Evolutionary conservation across 1,140 invertebrate species (phyloP), one percentile per base, ranked within the genome.

Genomic region (Sycophila sp.): DNA sequence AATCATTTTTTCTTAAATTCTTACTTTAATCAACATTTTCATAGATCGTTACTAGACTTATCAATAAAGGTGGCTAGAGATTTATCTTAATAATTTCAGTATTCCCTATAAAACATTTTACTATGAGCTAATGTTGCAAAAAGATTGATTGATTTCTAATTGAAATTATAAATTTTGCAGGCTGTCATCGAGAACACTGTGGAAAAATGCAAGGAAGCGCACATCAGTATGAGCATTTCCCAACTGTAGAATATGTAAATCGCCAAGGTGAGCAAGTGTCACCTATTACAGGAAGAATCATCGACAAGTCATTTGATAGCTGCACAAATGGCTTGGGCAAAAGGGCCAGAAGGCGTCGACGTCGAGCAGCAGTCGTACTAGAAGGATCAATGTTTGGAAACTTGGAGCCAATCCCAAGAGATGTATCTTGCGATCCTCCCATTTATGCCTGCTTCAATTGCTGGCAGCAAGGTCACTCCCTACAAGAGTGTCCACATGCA

Each of bases 361-460:
- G 0, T 60, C 68, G 3, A 19, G 56, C 2, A 70, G 58, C 10
- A 34, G 2, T 4, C 11, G 17, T 6, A n/a, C n/a, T n/a, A n/a
- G n/a, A n/a, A n/a, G 65, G 65, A 5, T n/a, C 24, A 1, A 34
- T 68, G 22, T 72, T 68, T 19, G 40, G 58, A 1, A 49, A 32
- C 1, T 4, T 72, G 5, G 30, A 55, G 6, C 28, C 40, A 7
- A 63, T 72, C 4, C 45, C 58, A 0, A 67, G 47, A 2, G 36
- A 72, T 49, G 28, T 40, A 2, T 19, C 7, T 1, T 6, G 36
- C 2, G 71, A 72, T 49, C 64, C 71, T 11, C 64, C 71, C 6
- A 42, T 58, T 1, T 11, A 40, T 2, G 32, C 26, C 1, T 67
- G 64, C n/a, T 72, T 42, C 24, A 72, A 68, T 19, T 71, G 53